A percentile compares a stretch with the other conserved stretches of the same genome.
Conservation (phyloP, 2,113 vertebrate species). For the Vulpes ferrilata region DNA sequence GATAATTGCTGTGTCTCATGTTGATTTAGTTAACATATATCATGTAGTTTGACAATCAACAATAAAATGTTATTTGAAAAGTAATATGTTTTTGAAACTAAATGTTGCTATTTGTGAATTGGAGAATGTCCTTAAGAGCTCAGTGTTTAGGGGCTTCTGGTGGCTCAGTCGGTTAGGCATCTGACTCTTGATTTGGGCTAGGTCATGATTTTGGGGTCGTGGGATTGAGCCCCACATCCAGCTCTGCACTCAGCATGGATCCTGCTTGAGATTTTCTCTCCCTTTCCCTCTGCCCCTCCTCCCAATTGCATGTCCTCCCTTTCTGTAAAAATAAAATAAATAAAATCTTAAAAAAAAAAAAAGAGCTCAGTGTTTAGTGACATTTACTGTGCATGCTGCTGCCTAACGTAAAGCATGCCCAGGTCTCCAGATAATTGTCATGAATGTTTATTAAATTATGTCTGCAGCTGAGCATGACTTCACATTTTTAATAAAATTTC, state of each 20-base stretch:
- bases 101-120: neutral
- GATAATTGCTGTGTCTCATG: neutral
- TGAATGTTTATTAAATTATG: constrained; percentile 68
- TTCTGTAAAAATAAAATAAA: neutral
- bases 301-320: neutral
- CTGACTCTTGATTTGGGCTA: neutral
- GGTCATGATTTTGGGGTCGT: neutral
- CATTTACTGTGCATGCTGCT: constrained; percentile 73
- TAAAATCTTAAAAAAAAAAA: neutral
- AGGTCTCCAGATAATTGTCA: constrained; percentile 65
- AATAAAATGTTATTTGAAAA: constrained; percentile 2
- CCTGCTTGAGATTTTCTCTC: neutral
- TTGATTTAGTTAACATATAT: constrained; percentile 27
- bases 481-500: constrained; percentile 58
- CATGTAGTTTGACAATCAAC: constrained; percentile 20
- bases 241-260: neutral
- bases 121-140: constrained; percentile 13
- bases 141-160: neutral
- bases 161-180: neutral
- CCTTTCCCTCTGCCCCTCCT: neutral
- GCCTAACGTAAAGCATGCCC: constrained; percentile 70
- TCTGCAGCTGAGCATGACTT: constrained; percentile 64
- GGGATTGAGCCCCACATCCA: neutral
- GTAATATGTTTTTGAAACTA: constrained; percentile 16
- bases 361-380: constrained; percentile 57